These are phyloP conservation scores for Trichopoda pennipes DNA, from an alignment of 2,888 invertebrate genomes.

Conservation along the genomic window DNA sequence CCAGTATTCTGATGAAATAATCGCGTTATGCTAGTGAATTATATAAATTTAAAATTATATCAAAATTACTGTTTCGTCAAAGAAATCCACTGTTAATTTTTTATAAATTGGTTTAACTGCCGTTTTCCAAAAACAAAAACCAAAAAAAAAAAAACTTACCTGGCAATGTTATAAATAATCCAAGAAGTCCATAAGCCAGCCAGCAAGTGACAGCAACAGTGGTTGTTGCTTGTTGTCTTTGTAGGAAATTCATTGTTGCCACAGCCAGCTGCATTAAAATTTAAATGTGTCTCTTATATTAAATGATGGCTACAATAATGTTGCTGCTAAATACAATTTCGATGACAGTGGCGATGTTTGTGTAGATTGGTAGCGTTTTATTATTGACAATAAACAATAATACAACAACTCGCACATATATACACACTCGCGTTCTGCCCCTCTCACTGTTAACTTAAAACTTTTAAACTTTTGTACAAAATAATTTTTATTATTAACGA, in stretches of 20 bases:
- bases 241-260: conserved; percentile 68
- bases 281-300: not conserved
- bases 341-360: not conserved
- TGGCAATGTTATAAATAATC: conserved; percentile 66
- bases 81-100: not conserved
- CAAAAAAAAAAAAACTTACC: conserved; percentile 40
- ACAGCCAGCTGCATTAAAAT: conserved; percentile 55
- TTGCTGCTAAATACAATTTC: conserved; percentile 27
- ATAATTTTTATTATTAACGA: conserved; percentile 9
- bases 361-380: not conserved
- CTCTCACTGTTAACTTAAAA: not conserved
- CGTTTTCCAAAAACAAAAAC: not conserved
- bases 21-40: no score
- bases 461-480: not conserved
- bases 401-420: not conserved
- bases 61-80: no score
- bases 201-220: conserved; percentile 65
- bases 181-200: conserved; percentile 67
- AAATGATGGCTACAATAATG: conserved; percentile 36
- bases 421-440: not conserved
- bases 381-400: not conserved
- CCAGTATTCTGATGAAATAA: no score
- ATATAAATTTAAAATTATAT: no score
- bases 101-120: not conserved
- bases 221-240: conserved; percentile 59